These are phyloP conservation scores for Aselliscus stoliczkanus DNA, from an alignment of 2,797 vertebrate species.

Conservation along the genomic window DNA sequence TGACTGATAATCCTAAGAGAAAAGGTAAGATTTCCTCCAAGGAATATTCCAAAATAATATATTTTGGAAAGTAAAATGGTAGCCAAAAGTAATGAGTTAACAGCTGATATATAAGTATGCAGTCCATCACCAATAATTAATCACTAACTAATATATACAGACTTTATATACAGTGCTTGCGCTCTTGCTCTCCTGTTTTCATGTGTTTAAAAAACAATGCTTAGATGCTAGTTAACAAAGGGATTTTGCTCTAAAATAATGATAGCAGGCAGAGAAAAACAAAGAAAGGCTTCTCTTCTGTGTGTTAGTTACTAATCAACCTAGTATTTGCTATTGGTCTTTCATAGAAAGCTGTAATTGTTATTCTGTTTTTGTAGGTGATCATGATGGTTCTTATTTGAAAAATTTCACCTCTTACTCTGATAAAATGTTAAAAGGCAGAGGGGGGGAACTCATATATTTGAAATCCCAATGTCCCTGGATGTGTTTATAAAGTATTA, in stretches of 20 bases:
- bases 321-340: accelerated
- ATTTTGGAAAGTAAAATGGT: neutral
- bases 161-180: neutral
- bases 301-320: neutral
- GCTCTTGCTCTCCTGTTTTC: neutral
- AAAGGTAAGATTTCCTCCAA: neutral
- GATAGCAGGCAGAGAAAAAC: neutral
- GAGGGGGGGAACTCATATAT: neutral
- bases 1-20: neutral
- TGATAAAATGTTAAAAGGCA: conserved; percentile 22
- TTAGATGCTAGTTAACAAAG: neutral
- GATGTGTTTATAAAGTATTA: conserved; percentile 15
- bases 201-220: neutral
- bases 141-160: neutral
- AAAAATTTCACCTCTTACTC: neutral
- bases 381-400: neutral
- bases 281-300: neutral
- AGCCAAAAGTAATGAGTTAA: neutral
- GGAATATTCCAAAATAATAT: neutral
- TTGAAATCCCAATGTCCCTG: neutral
- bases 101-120: neutral
- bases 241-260: neutral
- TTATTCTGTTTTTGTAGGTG: conserved; percentile 49
- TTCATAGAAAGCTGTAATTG: neutral
- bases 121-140: neutral